phyloP scores from a whole-genome alignment of 2,113 vertebrate genomes.

The Bos taurus region DNA sequence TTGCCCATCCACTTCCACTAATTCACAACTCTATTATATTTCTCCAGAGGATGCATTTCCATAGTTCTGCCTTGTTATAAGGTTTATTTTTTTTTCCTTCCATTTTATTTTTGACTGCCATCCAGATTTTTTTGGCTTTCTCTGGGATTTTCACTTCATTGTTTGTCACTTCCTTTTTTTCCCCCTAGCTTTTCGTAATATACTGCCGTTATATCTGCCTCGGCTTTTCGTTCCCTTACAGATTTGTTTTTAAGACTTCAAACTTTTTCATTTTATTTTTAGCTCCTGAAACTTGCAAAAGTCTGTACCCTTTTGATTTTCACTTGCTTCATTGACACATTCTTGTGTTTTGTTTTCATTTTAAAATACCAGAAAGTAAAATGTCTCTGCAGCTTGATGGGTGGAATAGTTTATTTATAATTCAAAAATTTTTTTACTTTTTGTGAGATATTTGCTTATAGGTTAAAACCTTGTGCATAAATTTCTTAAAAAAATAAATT shows the following conservation, averaged over 20 bases:
- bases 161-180: not conserved
- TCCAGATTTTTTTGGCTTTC: not conserved
- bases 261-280: slow-evolving; percentile 63
- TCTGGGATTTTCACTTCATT: slow-evolving; percentile 37
- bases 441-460: not conserved
- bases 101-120: not conserved
- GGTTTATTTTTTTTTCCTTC: not conserved
- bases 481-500: not conserved
- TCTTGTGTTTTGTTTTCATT: slow-evolving; percentile 57
- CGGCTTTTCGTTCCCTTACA: slow-evolving; percentile 24
- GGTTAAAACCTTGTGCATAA: not conserved
- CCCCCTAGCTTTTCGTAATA: not conserved
- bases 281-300: slow-evolving; percentile 46
- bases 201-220: not conserved
- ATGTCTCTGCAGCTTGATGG: slow-evolving; percentile 40
- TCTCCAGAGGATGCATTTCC: not conserved
- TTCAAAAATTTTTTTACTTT: not conserved
- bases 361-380: slow-evolving; percentile 63
- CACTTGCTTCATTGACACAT: slow-evolving; percentile 45
- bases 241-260: slow-evolving; percentile 51
- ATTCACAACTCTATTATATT: not conserved
- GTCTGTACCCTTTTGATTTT: slow-evolving; percentile 67
- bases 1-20: not conserved
- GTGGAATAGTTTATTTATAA: slow-evolving; percentile 50
- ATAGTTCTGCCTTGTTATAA: not conserved